These are phyloP conservation scores for Cassiopea andromeda DNA, from an alignment of 30 jellyfish, hydroid and myxozoan species.

Conservation along the genomic window DNA sequence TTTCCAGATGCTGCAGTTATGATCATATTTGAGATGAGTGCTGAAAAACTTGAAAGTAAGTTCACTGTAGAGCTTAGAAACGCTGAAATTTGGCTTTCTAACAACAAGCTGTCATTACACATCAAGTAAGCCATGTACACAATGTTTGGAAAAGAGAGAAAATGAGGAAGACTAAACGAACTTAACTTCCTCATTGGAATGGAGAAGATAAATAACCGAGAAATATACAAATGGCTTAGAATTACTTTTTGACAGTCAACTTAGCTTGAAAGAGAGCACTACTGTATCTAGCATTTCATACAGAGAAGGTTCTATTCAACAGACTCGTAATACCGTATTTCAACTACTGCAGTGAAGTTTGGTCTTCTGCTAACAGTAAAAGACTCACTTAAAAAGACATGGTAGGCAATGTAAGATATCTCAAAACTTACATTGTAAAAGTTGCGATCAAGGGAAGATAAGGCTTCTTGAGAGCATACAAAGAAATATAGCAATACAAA, in stretches of 20 bases:
- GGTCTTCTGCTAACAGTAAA: conserved; percentile 9
- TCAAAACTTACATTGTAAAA: neutral
- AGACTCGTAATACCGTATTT: neutral
- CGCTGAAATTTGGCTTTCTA: conserved; percentile 36
- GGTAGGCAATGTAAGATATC: conserved; percentile 19
- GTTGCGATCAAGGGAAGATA: neutral
- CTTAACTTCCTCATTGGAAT: conserved; percentile 20
- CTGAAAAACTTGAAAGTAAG: conserved; percentile 31
- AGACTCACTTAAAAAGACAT: conserved; percentile 8
- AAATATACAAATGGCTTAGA: conserved; percentile 37
- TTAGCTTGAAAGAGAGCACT: neutral
- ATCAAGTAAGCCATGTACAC: conserved; percentile 42
- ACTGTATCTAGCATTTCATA: neutral
- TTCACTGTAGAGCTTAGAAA: conserved; percentile 8
- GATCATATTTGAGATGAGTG: conserved; percentile 32
- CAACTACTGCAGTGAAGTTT: conserved; percentile 7
- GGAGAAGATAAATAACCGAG: conserved; percentile 3
- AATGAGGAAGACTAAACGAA: conserved; percentile 2
- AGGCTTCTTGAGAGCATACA: conserved; percentile 4
- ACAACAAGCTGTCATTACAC: conserved; percentile 30
- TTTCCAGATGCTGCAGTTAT: conserved; percentile 34
- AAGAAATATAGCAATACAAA: neutral
- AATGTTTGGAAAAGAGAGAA: conserved; percentile 34
- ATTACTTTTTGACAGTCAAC: conserved; percentile 4
- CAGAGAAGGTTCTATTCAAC: neutral